Base-by-base conservation (phyloP, 2,888 invertebrate genomes). In the Blastobasis lacticolella region DNA sequence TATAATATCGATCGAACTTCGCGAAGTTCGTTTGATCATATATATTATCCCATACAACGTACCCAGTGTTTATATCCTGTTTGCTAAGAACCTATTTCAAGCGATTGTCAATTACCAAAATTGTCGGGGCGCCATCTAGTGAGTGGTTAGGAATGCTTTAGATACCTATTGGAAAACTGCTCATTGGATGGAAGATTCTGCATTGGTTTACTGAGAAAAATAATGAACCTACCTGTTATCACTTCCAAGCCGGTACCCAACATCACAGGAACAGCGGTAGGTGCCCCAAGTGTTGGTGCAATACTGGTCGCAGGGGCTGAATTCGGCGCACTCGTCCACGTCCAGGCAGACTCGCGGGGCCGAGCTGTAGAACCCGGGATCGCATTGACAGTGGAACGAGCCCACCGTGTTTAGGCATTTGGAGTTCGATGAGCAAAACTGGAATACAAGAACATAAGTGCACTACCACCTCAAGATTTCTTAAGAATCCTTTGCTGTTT, bases 211-310 rank as follows among this genome's bases (percentile, higher is more conserved):
- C 3, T 23, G 23, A 23, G 23, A 23, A 23, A 23, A 23, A 23
- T 23, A 23, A 23, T 23, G 23, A 23, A 23, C 61, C 57, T 45
- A 93, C 89, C 93, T 90, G 69, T 95, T 95, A 63, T 95, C 94
- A 2, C 81, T n/a, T n/a, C n/a, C 90, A 1, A 98, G 82, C 4
- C 93, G 90, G 78, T 93, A 99, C 0, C 99, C 99, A 1, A 90
- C 79, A 54, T 93, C 91, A 74, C 99, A 99, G n/a, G 93, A 91
- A 76, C 99, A 99, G 57, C 94, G 91, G 81, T 94, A 97, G 0
- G 95, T 93, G 1, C 98, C 98, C 92, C 95, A 96, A 23, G 93
- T 91, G 79, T 99, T 99, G 49, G 95, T 90, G 72, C 98, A 99
- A 49, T 90, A 91, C 62, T 98, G 98, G 59, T 96, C 93, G 71